Evolutionary conservation across 2,797 vertebrate genomes (phyloP), one percentile per base, ranked within the genome.

Genomic region (Enteromius radiatus): DNA sequence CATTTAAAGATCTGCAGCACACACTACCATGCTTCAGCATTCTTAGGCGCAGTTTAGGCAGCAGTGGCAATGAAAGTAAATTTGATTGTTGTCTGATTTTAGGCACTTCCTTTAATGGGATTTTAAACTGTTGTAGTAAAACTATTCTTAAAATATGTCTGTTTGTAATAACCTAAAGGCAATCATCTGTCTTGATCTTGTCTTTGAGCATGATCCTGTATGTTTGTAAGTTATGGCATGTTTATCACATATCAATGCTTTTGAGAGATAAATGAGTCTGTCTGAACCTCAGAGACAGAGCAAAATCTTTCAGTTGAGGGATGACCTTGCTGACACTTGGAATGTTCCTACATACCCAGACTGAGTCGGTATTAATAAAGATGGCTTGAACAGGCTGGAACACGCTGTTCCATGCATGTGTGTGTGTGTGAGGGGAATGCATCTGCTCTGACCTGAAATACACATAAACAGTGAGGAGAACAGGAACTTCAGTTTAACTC

Each of bases 361-460:
- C 64, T 33, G 63, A 67, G 23, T 56, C 56, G 0, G 36, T 41
- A 54, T 82, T 76, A 82, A 82, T 67, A 76, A 59, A 83, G 65
- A 70, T 36, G 38, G 36, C 59, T 70, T 33, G 78, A 49, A 28
- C 73, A 77, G 74, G 64, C 74, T 68, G 38, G 14, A 61, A 69
- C 81, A 82, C 3, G 63, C 73, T 43, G 43, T 75, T 68, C 45
- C 5, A 4, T 79, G 47, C 17, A 23, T 52, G 70, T 41, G 23
- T 54, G 70, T 41, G 23, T 54, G 12, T 87, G 88, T 87, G 89
- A 92, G 91, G 89, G 91, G 90, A 92, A 88, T 90, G 90, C 90
- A 90, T 88, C 84, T 89, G 88, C 86, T 79, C 76, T 90, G 92
- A 93, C 92, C 92, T 86, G 89, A 90, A 85, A 85, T 84, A 92